These are phyloP conservation scores for Sisyra terminalis DNA, from an alignment of 2,888 invertebrate genomes.

Conservation along the genomic window DNA sequence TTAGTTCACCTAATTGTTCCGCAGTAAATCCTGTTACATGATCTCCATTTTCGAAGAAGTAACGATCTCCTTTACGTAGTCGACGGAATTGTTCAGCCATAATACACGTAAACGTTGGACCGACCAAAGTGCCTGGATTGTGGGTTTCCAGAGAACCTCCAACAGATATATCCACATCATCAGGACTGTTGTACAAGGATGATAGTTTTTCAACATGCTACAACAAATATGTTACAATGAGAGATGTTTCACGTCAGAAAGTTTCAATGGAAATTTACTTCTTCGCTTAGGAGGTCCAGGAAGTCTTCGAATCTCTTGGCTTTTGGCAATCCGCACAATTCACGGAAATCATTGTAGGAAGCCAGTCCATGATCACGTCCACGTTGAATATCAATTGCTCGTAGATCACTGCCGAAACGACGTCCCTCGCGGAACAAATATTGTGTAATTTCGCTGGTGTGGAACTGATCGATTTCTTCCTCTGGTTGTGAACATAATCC, in stretches of 20 bases:
- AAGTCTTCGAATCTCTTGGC: conserved; percentile 55
- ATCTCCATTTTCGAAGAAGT: conserved; percentile 62
- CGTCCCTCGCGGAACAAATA: conserved; percentile 49
- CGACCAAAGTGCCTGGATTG: conserved; percentile 59
- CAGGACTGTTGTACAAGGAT: conserved; percentile 47
- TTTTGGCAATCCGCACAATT: conserved; percentile 54
- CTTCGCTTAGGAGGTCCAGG: conserved; percentile 42
- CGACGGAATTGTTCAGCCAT: conserved; percentile 75
- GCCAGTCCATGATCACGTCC: conserved; percentile 76
- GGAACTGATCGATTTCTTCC: conserved; percentile 46
- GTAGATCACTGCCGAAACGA: conserved; percentile 63
- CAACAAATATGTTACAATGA: too few relatives aligned
- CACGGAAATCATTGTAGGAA: conserved; percentile 59
- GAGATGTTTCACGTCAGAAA: too few relatives aligned
- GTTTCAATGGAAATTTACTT: conserved; percentile 32
- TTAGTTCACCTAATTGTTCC: conserved; percentile 56
- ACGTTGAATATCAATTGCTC: conserved; percentile 70
- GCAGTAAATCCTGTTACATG: conserved; percentile 42
- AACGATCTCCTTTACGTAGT: conserved; percentile 72
- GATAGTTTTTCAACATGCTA: conserved; percentile 50
- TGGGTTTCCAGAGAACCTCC: conserved; percentile 67
- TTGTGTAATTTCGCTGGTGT: conserved; percentile 38
- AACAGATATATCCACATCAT: conserved; percentile 76
- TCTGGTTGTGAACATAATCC: conserved; percentile 64
- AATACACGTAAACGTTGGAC: conserved; percentile 80